Base-by-base conservation (phyloP, 1,140 invertebrate genomes). In the Drosophila malerkotliana region DNA sequence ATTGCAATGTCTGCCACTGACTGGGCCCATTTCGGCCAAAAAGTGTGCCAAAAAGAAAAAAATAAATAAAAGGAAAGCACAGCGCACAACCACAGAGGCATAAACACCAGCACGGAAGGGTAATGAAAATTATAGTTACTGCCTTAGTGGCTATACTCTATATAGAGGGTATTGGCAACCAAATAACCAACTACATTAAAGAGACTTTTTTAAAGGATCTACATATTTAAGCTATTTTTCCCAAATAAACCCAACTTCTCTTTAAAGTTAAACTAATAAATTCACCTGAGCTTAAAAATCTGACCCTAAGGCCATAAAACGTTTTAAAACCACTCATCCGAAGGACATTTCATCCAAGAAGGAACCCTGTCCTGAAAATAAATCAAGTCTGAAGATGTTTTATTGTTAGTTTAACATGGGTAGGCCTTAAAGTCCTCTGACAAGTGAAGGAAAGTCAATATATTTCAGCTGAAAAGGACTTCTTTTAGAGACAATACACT, bases 121-220 rank as follows among this genome's bases (percentile, higher is more conserved):
- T 68, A 75, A 66, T 62, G 74, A 53, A 85, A 87, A 78, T 82
- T 78, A 78, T 75, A 75, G 81, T 71, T 71, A 49, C 72, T 59
- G 55, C 44, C 18, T 32, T 34, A 48, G 24, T n/a, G 10, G 21
- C 6, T 9, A 3, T 48, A 39, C 49, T 21, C 45, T 63, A 41
- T 39, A n/a, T 9, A 2, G 4, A 7, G 26, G 34, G 44, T 47
- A 24, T 18, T 8, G 8, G 4, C 41, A 18, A 7, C 5, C 2
- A 6, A 8, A 2, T 0, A 8, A 3, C 10, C 14, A 4, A n/a
- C 12, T 41, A 6, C 7, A 39, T 44, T 44, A 1, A 0, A 6
- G 1, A 28, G 26, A 26, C 0, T 26, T 26, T 6, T 6, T 0
- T 26, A 26, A 26, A 26, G 0, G 26, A 6, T 4, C 26, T 26